Conservation (phyloP, 2,113 vertebrate genomes). For the Rhagologus leucostigma region DNA sequence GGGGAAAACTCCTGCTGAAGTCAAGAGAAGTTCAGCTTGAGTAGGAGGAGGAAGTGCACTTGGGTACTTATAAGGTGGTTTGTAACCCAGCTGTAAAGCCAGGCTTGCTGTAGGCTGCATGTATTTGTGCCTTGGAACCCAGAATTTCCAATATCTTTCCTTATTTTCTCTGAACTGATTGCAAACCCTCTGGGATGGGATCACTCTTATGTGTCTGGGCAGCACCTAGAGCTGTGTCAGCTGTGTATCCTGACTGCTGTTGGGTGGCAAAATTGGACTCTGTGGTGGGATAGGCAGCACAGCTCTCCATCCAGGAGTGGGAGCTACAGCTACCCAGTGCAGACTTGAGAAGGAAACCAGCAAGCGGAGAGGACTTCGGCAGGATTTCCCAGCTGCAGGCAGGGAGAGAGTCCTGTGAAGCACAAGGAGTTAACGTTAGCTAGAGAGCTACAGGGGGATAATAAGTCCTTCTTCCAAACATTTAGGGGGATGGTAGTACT, state of each 20-base stretch:
- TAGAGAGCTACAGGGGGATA: neutral
- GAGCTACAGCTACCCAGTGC: neutral
- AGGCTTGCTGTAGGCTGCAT: neutral
- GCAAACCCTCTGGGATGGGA: neutral
- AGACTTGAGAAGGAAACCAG: neutral
- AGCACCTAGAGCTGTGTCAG: neutral
- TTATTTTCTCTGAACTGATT: neutral
- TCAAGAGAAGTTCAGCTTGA: neutral
- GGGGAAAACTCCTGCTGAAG: neutral
- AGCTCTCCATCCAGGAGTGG: neutral
- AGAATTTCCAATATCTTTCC: neutral
- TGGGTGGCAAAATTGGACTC: neutral
- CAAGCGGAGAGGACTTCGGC: fast-evolving
- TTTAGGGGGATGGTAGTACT: neutral
- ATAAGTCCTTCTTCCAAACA: neutral
- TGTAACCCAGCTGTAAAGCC: neutral
- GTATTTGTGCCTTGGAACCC: neutral
- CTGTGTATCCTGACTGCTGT: neutral
- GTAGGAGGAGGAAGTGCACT: neutral
- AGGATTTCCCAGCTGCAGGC: neutral
- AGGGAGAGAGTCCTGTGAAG: neutral
- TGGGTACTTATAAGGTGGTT: neutral
- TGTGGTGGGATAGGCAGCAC: neutral
- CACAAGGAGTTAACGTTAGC: neutral
- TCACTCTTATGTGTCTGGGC: neutral